Evolutionary conservation across 2,113 vertebrate species (phyloP).

Genomic region (Gnathonemus longibarbis): DNA sequence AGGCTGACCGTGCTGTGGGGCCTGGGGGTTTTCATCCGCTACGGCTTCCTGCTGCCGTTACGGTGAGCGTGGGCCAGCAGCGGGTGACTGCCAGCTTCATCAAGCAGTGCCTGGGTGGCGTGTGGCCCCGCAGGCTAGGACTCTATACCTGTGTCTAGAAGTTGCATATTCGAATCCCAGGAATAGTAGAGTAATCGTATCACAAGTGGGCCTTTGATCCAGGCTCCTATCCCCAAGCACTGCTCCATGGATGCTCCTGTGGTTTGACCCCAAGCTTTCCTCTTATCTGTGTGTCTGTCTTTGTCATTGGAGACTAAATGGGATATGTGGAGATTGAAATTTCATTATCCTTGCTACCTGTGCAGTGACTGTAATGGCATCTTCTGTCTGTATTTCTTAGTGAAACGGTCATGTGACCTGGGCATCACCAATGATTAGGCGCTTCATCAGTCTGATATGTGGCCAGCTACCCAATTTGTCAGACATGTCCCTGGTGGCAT

Average conservation of each 20-base stretch:
- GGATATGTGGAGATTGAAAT: neutral
- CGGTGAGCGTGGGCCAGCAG: slow-evolving; percentile 54
- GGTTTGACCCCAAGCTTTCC: neutral
- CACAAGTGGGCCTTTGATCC: neutral
- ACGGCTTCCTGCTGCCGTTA: slow-evolving; percentile 81
- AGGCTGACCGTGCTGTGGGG: slow-evolving; percentile 80
- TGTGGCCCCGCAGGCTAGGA: neutral
- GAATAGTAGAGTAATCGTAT: neutral
- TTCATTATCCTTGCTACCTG: neutral
- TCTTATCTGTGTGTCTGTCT: neutral
- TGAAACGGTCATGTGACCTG: neutral
- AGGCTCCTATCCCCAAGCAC: neutral
- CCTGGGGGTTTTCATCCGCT: slow-evolving; percentile 75
- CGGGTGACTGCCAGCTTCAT: neutral
- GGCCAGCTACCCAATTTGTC: neutral
- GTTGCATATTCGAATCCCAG: neutral
- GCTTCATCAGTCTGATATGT: neutral
- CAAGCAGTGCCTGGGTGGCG: neutral
- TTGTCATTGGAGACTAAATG: neutral
- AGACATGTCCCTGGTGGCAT: neutral
- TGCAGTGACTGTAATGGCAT: neutral
- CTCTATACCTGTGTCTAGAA: neutral
- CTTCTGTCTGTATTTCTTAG: neutral
- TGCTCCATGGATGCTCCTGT: neutral
- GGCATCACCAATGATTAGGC: neutral